Percentiles rank a stretch among this genome's conserved stretches.
Conservation (phyloP, 2,113 vertebrate species). For the Dicentrarchus labrax region DNA sequence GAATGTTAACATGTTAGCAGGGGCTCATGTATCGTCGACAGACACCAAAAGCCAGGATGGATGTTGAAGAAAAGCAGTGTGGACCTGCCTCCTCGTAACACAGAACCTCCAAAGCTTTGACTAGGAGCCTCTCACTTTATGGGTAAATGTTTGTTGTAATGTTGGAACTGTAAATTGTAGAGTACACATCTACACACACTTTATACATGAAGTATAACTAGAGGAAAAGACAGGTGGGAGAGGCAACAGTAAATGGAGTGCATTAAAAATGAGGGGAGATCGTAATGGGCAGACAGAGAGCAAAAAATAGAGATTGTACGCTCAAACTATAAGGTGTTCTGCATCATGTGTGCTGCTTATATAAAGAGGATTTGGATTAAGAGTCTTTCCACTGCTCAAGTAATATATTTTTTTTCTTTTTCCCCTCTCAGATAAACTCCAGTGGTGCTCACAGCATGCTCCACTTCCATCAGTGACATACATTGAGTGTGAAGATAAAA, state of each 20-base stretch:
- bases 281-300: slow-evolving; percentile 32
- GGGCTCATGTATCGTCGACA: slow-evolving; percentile 43
- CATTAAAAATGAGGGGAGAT: slow-evolving; percentile 23
- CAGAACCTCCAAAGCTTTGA: slow-evolving; percentile 21
- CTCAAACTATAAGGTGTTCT: slow-evolving; percentile 48
- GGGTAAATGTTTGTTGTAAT: slow-evolving; percentile 1
- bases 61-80: slow-evolving; percentile 48
- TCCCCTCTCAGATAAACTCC: slow-evolving; percentile 51
- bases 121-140: slow-evolving; percentile 7
- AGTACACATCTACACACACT: background rate
- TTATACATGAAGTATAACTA: background rate
- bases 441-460: slow-evolving; percentile 21
- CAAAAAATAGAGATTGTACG: slow-evolving; percentile 35
- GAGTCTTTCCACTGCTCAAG: slow-evolving; percentile 71
- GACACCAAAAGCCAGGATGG: slow-evolving; percentile 66
- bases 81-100: slow-evolving; percentile 28
- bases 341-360: slow-evolving; percentile 75
- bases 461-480: slow-evolving; percentile 37
- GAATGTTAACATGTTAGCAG: slow-evolving; percentile 59
- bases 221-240: slow-evolving; percentile 50
- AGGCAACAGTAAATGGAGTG: slow-evolving; percentile 41
- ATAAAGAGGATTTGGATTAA: slow-evolving; percentile 84
- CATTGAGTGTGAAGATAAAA: slow-evolving; percentile 35
- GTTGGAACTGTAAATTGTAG: background rate
- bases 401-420: slow-evolving; percentile 56